A percentile compares a stretch with the other conserved stretches of the same genome.
phyloP scores from a whole-genome alignment of 2,888 invertebrate genomes.

The Drosophila meridiana region DNA sequence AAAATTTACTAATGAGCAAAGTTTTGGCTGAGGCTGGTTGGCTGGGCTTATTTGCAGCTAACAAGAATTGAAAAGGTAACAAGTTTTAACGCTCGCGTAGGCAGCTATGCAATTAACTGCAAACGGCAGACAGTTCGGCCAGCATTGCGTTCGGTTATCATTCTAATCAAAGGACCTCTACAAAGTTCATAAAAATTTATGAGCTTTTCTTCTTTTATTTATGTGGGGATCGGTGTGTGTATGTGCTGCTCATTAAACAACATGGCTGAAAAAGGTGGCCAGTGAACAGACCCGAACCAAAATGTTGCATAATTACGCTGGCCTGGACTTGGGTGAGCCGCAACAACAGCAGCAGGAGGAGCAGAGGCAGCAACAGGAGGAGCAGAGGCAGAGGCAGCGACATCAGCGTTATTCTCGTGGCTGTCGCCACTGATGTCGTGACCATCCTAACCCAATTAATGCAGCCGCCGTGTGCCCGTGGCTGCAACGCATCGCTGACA shows the following conservation, averaged over 20 bases:
- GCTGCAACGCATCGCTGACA: conserved; percentile 52
- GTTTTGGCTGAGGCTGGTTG: conserved; percentile 44
- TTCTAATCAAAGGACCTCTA: conserved; percentile 58
- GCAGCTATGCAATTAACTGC: conserved; percentile 39
- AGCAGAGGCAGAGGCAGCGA: conserved; percentile 14
- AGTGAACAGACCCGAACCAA: conserved; percentile 1
- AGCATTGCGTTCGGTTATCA: conserved; percentile 50
- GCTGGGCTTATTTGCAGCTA: conserved; percentile 51
- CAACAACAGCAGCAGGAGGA: conserved; percentile 21
- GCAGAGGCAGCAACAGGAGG: conserved; percentile 23
- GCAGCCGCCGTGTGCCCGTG: conserved; percentile 42
- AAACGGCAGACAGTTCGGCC: neutral
- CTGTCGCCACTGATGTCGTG: conserved; percentile 44
- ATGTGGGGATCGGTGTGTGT: conserved; percentile 29
- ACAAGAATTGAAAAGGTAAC: conserved; percentile 42
- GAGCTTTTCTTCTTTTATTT: conserved; percentile 58
- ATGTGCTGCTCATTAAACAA: conserved; percentile 57
- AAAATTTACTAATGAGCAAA: conserved; percentile 75
- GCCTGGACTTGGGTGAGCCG: conserved; percentile 62
- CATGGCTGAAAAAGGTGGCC: conserved; percentile 9
- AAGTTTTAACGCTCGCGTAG: conserved; percentile 26
- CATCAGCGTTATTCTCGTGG: conserved; percentile 17
- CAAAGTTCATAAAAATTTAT: conserved; percentile 70
- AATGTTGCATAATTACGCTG: conserved; percentile 70
- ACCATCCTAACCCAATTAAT: conserved; percentile 53